Evolutionary conservation across 2,797 vertebrate genomes (phyloP).

Genomic region (Pangasius macronema): DNA sequence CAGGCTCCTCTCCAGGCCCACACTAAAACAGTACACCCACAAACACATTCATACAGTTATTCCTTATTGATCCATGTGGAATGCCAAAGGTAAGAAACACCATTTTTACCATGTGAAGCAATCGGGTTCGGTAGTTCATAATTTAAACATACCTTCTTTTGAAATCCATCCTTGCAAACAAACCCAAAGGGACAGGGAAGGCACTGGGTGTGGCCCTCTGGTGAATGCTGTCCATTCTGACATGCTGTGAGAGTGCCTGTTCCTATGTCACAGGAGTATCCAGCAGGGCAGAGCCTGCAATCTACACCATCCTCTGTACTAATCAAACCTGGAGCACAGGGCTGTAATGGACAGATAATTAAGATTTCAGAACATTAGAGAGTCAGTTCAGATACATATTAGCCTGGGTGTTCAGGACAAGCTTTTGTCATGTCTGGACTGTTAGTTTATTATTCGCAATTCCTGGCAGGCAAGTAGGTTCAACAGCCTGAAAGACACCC

Average conservation of each 20-base stretch:
- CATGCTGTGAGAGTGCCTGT: conserved; percentile 71
- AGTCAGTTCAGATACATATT: background rate
- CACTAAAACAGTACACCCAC: conserved; percentile 64
- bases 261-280: conserved; percentile 74
- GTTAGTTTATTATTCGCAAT: background rate
- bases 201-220: conserved; percentile 77
- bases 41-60: conserved; percentile 18
- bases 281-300: conserved; percentile 80
- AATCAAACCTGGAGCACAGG: conserved; percentile 78
- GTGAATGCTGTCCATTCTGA: conserved; percentile 77
- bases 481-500: background rate
- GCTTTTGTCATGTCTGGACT: background rate
- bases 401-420: background rate
- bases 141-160: conserved; percentile 69
- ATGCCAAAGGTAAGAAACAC: background rate
- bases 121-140: background rate
- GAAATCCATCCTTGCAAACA: conserved; percentile 75
- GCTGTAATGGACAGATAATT: conserved; percentile 64
- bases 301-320: conserved; percentile 78
- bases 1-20: conserved; percentile 74
- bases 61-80: background rate
- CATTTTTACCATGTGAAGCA: background rate
- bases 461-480: background rate
- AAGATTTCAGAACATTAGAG: conserved; percentile 17
- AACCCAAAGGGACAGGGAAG: conserved; percentile 75